A percentile compares a stretch with the other conserved stretches of the same genome.
Evolutionary conservation across 2,797 vertebrate genomes (phyloP).

Genomic region (Labeo calbasu): DNA sequence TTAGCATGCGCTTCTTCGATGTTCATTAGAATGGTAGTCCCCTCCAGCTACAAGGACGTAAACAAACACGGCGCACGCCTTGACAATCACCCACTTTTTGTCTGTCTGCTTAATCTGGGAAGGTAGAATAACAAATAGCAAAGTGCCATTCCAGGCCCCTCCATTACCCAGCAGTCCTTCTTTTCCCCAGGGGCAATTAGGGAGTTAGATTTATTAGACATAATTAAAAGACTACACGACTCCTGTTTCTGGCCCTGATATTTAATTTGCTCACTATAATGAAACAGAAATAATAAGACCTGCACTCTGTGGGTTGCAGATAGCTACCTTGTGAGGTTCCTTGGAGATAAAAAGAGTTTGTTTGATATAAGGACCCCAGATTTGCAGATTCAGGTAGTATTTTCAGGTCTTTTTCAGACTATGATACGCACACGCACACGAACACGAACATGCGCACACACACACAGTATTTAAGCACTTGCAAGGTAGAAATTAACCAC

Average conservation of each 20-base stretch:
- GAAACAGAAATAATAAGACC: slow-evolving; percentile 74
- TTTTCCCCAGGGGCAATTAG: slow-evolving; percentile 80
- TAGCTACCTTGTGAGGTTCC: slow-evolving; percentile 59
- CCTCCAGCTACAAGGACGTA: slow-evolving; percentile 73
- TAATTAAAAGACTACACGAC: slow-evolving; percentile 82
- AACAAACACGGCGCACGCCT: slow-evolving; percentile 74
- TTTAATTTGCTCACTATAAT: slow-evolving; percentile 80
- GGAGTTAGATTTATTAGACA: slow-evolving; percentile 84
- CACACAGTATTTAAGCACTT: neutral
- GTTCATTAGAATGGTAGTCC: slow-evolving; percentile 74
- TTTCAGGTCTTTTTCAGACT: neutral
- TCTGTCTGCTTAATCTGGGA: slow-evolving; percentile 75
- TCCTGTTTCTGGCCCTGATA: slow-evolving; percentile 75
- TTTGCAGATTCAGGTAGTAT: slow-evolving; percentile 4
- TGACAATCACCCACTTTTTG: slow-evolving; percentile 57
- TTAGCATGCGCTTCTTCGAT: slow-evolving; percentile 76
- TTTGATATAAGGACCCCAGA: slow-evolving; percentile 32
- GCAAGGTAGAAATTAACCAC: neutral
- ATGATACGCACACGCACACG: neutral
- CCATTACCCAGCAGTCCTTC: slow-evolving; percentile 77
- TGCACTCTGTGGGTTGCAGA: slow-evolving; percentile 55
- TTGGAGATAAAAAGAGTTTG: slow-evolving; percentile 42
- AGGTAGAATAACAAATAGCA: slow-evolving; percentile 84
- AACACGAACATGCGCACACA: neutral
- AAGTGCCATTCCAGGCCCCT: slow-evolving; percentile 78